A percentile compares a stretch with the other conserved stretches of the same genome.
Conservation (phyloP, 2,888 invertebrate species). For the Oxycera nigricornis region DNA sequence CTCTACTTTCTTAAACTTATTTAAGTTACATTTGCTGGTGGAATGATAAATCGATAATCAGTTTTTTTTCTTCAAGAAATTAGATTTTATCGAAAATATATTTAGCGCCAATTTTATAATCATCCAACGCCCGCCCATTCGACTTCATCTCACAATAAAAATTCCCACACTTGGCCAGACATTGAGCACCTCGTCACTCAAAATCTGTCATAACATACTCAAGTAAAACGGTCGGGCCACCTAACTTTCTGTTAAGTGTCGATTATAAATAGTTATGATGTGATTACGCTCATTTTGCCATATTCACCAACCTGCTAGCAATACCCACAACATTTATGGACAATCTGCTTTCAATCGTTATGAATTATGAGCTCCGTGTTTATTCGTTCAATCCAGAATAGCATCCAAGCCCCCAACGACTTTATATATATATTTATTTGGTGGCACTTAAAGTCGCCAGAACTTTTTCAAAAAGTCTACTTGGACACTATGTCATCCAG, state of each 20-base stretch:
- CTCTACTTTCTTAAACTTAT: too few relatives aligned
- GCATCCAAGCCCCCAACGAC: background rate
- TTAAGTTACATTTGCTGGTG: too few relatives aligned
- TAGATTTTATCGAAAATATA: too few relatives aligned
- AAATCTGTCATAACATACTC: too few relatives aligned
- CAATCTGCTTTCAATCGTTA: background rate
- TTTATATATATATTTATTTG: background rate
- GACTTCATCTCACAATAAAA: too few relatives aligned
- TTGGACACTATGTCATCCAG: background rate
- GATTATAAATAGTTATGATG: background rate
- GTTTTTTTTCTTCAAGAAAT: too few relatives aligned
- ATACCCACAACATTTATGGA: background rate
- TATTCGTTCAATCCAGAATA: background rate
- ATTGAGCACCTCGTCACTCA: too few relatives aligned
- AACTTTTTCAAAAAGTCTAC: background rate
- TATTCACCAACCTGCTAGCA: background rate
- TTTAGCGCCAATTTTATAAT: too few relatives aligned
- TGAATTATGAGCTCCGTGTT: background rate
- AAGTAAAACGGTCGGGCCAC: too few relatives aligned
- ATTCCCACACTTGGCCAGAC: too few relatives aligned
- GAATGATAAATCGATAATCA: too few relatives aligned
- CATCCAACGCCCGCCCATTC: too few relatives aligned
- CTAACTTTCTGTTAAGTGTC: background rate
- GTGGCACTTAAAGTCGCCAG: background rate
- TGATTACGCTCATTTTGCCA: background rate